phyloP scores from a whole-genome alignment of 2,797 vertebrate genomes.

The Sciurus carolinensis region DNA sequence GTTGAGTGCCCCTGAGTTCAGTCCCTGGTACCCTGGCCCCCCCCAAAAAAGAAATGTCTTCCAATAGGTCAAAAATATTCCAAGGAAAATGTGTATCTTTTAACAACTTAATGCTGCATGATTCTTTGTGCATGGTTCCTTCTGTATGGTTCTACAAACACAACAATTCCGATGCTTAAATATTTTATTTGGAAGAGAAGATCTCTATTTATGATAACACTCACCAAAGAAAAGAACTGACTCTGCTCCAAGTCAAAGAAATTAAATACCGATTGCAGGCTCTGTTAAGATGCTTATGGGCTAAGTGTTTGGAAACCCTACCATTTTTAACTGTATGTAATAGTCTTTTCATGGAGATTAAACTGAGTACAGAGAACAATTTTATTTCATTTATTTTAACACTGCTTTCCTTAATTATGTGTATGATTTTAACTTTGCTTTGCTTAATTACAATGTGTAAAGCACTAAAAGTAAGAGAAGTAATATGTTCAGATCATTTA shows the following conservation, averaged over 20 bases:
- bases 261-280: conserved; percentile 59
- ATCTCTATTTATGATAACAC: conserved; percentile 55
- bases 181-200: conserved; percentile 63
- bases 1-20: no score
- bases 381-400: conserved; percentile 81
- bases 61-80: no score
- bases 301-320: conserved; percentile 55
- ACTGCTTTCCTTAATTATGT: conserved; percentile 76
- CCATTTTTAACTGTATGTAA: conserved; percentile 39
- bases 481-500: conserved; percentile 78
- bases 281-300: conserved; percentile 59
- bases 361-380: conserved; percentile 69
- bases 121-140: neutral
- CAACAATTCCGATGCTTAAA: neutral
- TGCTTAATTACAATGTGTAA: conserved; percentile 79
- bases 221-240: conserved; percentile 63
- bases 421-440: conserved; percentile 77
- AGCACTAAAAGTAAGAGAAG: conserved; percentile 66
- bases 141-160: conserved; percentile 37
- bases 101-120: neutral
- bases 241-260: conserved; percentile 67
- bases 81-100: neutral
- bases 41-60: neutral
- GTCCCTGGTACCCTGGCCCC: no score
- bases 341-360: conserved; percentile 56